Evolutionary conservation across 2,113 vertebrate species (phyloP).

Genomic region (Pogona vitticeps): DNA sequence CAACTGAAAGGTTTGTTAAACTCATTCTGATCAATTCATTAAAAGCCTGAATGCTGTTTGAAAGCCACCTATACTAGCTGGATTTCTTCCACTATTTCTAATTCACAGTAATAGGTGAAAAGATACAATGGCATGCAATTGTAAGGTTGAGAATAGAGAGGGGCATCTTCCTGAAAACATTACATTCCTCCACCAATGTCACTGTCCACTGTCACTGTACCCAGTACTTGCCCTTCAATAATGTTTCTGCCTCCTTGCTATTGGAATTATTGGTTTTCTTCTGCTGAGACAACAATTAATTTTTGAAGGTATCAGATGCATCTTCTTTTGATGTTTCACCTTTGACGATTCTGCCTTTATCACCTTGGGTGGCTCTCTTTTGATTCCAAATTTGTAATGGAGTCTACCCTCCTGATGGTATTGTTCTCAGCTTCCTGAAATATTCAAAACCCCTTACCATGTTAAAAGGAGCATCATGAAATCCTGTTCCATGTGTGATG

Average conservation of each 20-base stretch:
- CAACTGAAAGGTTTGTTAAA: conserved; percentile 58
- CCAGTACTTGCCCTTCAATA: conserved; percentile 19
- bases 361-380: no score
- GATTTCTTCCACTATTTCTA: conserved; percentile 58
- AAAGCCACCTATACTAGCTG: conserved; percentile 44
- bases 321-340: no score
- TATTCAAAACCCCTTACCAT: no score
- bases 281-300: no score
- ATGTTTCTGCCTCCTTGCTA: not conserved
- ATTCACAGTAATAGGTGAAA: not conserved
- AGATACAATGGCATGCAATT: conserved; percentile 29
- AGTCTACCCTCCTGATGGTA: no score
- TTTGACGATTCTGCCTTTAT: no score
- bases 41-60: conserved; percentile 58
- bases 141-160: not conserved
- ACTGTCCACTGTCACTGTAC: conserved; percentile 13
- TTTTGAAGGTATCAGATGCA: no score
- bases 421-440: no score
- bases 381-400: no score
- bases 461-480: no score
- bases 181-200: conserved; percentile 26
- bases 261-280: no score
- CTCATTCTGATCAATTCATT: conserved; percentile 62
- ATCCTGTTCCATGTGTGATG: not conserved
- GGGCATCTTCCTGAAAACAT: conserved; percentile 10